phyloP scores from a whole-genome alignment of 2,888 invertebrate genomes.

The Stenotaenia linearis region DNA sequence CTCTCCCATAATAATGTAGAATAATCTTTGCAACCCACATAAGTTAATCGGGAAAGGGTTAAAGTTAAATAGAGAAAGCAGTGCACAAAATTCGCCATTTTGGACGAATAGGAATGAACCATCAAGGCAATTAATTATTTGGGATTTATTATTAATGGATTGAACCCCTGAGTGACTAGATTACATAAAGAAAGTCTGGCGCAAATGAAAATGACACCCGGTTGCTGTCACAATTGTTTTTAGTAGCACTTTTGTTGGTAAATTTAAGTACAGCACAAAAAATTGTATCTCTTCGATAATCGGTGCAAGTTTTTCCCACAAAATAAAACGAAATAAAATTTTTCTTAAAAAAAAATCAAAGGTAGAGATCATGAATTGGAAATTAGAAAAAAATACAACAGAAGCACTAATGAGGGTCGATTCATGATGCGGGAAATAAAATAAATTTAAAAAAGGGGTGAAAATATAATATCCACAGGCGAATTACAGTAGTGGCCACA shows the following conservation, averaged over 20 bases:
- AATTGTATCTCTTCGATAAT: background rate
- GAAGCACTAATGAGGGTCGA: background rate
- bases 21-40: background rate
- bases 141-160: background rate
- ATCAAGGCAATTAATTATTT: background rate
- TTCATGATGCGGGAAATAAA: background rate
- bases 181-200: background rate
- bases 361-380: constrained; percentile 7
- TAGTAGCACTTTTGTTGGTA: background rate
- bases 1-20: background rate
- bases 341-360: background rate
- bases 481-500: background rate
- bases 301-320: background rate
- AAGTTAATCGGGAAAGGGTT: background rate
- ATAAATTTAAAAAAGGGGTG: background rate
- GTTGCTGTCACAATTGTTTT: background rate
- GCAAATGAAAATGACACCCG: background rate
- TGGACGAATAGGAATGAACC: background rate
- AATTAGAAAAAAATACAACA: background rate
- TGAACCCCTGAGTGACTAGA: constrained; percentile 21
- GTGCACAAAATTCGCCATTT: too few species aligned
- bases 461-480: background rate
- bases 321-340: background rate
- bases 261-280: background rate
- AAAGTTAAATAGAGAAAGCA: background rate